Conservation (phyloP, 2,888 invertebrate species). For the Sinodicranocentrus sp. region DNA sequence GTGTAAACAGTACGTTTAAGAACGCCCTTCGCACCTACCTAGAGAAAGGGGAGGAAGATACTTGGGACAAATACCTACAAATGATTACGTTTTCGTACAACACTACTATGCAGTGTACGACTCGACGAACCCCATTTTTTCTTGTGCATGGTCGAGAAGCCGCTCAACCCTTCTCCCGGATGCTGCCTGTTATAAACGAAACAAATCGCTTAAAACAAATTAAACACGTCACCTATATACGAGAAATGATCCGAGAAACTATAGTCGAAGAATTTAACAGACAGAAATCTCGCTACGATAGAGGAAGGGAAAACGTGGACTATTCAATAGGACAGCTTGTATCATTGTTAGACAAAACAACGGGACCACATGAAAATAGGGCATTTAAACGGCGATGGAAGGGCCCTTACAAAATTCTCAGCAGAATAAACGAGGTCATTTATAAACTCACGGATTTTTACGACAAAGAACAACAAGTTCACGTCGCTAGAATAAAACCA, state of each 20-base stretch:
- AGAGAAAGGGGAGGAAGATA: background rate
- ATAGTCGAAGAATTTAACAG: background rate
- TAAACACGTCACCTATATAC: background rate
- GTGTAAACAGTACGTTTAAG: background rate
- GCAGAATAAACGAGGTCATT: conserved; percentile 5
- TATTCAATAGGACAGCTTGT: background rate
- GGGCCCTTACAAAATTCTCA: background rate
- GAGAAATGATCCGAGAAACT: background rate
- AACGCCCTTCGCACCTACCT: background rate
- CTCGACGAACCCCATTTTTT: background rate
- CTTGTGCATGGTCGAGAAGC: background rate
- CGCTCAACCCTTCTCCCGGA: background rate
- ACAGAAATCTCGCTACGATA: background rate
- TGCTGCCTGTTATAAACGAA: background rate
- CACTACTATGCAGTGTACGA: background rate
- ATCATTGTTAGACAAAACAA: background rate
- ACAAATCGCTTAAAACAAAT: background rate
- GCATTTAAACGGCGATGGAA: background rate
- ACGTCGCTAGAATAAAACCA: background rate
- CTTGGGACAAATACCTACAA: background rate
- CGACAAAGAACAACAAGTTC: background rate
- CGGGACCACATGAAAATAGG: background rate
- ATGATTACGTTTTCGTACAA: background rate
- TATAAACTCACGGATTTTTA: background rate
- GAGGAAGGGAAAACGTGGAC: background rate